A percentile compares a stretch with the other conserved stretches of the same genome.
These are phyloP conservation scores for Chondrilla cf. caribensis DNA, from an alignment of 37 sponge, comb jelly and placozoan species.

Conservation along the genomic window DNA sequence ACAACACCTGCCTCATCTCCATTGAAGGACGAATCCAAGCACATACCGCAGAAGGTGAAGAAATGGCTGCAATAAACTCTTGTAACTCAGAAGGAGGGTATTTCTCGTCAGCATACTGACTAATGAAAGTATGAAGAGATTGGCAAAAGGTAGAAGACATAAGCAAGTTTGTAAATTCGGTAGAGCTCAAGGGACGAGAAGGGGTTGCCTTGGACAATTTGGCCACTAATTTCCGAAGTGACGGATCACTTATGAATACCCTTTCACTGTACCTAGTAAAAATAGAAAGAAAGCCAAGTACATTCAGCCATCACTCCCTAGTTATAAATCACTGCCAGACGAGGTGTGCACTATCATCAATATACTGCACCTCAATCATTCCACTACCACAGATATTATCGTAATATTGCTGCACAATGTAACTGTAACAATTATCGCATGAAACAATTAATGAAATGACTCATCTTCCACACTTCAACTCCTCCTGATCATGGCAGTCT, in stretches of 20 bases:
- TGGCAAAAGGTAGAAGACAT: not conserved
- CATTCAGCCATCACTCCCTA: too few species aligned
- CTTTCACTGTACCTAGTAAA: constrained; percentile 24
- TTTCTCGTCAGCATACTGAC: not conserved
- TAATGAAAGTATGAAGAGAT: not conserved
- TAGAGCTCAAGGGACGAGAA: not conserved
- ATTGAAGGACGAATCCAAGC: not conserved
- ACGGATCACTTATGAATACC: not conserved
- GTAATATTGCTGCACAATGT: not conserved
- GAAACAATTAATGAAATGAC: not conserved
- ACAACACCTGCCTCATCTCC: not conserved
- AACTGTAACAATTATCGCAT: not conserved
- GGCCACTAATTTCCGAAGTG: not conserved
- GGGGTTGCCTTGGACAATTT: not conserved
- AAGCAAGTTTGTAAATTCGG: not conserved
- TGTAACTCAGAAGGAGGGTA: constrained; percentile 7
- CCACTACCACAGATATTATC: too few species aligned
- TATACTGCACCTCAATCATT: too few species aligned
- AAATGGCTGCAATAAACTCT: not conserved
- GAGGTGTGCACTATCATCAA: too few species aligned
- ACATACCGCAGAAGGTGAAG: constrained; percentile 6
- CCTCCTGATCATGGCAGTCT: not conserved
- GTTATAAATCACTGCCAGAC: not conserved
- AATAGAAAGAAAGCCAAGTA: not conserved
- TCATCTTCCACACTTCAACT: constrained; percentile 17